phyloP scores from a whole-genome alignment of 2,888 invertebrate genomes.

The Strigamia maritima region DNA sequence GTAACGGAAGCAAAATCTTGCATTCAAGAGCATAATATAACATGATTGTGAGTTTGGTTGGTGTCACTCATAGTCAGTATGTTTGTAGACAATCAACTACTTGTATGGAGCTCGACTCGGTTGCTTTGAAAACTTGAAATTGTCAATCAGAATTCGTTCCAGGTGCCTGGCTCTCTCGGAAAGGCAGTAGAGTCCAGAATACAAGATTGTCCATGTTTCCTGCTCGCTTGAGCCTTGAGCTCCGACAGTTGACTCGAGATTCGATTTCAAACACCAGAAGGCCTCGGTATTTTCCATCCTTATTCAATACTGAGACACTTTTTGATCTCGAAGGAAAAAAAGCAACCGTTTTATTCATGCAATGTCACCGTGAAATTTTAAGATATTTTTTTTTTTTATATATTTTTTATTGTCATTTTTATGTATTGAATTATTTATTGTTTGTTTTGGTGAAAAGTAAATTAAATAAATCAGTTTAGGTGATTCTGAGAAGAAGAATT shows the following conservation, averaged over 20 bases:
- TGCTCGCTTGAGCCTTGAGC: conserved; percentile 30
- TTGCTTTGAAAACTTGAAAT: conserved; percentile 28
- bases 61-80: not conserved
- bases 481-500: not conserved
- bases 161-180: not conserved
- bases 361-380: not conserved
- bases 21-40: too few relatives aligned
- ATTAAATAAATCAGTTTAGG: not conserved
- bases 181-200: conserved; percentile 13
- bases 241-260: conserved; percentile 19
- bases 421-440: too few relatives aligned
- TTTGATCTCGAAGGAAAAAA: not conserved
- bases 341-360: conserved; percentile 5
- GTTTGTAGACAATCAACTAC: not conserved
- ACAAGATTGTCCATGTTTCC: conserved; percentile 28
- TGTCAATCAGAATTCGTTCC: conserved; percentile 34
- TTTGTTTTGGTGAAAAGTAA: not conserved
- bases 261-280: conserved; percentile 1
- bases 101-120: not conserved
- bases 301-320: not conserved
- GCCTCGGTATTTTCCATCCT: conserved; percentile 1
- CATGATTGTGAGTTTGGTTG: not conserved
- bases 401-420: too few relatives aligned
- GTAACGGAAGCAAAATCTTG: too few relatives aligned
- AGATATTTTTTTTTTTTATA: not conserved